Percentiles rank a stretch among this genome's conserved stretches.
Evolutionary conservation across 2,888 invertebrate species (phyloP).

Genomic region (Drosophila merina): DNA sequence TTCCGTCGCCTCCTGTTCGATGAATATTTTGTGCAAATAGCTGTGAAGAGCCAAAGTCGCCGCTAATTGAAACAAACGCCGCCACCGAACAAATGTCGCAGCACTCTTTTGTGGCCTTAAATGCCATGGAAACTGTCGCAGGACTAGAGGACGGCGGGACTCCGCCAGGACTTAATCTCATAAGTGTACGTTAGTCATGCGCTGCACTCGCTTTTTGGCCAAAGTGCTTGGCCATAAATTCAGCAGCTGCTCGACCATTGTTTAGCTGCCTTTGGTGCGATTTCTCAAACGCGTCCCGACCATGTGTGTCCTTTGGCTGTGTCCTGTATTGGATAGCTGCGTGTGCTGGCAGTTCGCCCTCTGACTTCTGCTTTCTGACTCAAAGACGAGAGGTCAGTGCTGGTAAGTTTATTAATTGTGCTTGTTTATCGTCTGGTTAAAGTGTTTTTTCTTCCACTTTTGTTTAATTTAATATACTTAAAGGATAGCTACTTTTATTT

Average conservation of each 20-base stretch:
- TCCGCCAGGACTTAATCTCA: conserved; percentile 65
- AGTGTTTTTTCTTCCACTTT: conserved; percentile 21
- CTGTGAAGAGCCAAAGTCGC: conserved; percentile 56
- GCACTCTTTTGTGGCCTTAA: conserved; percentile 38
- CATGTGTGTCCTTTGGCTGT: conserved; percentile 40
- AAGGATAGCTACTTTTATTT: conserved; percentile 9
- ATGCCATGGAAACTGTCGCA: conserved; percentile 23
- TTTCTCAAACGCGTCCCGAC: conserved; percentile 71
- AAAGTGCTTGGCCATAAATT: conserved; percentile 79
- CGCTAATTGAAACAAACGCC: conserved; percentile 78
- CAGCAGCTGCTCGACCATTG: conserved; percentile 33
- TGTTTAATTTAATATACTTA: background rate
- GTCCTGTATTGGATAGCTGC: conserved; percentile 20
- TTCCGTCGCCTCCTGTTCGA: conserved; percentile 25
- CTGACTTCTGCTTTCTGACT: conserved; percentile 20
- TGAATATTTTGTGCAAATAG: conserved; percentile 67
- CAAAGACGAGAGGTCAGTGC: conserved; percentile 61
- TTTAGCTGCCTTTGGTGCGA: conserved; percentile 59
- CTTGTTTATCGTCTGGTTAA: conserved; percentile 74
- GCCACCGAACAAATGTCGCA: conserved; percentile 35
- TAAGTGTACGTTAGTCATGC: conserved; percentile 79
- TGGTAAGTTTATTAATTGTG: conserved; percentile 78
- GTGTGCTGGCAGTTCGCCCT: conserved; percentile 41
- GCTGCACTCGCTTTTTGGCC: conserved; percentile 52
- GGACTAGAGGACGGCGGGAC: conserved; percentile 11